phyloP scores from a whole-genome alignment of 2,797 vertebrate species.

The Argyrosomus regius region DNA sequence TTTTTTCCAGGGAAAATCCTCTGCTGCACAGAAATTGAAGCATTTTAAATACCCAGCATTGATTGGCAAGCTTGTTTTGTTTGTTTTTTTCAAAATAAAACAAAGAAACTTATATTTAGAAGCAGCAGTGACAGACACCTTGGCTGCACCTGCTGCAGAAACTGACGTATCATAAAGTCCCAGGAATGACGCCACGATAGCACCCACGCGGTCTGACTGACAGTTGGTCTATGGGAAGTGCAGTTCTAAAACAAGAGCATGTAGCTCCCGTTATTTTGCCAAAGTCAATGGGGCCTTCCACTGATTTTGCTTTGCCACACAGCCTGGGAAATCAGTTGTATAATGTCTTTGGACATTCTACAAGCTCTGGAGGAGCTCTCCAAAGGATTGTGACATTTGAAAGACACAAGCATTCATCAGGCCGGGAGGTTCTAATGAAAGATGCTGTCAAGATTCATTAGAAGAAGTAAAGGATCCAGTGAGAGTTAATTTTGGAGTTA shows the following conservation, averaged over 20 bases:
- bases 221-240: background rate
- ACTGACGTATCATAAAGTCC: background rate
- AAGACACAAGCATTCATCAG: background rate
- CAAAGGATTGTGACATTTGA: background rate
- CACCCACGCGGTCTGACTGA: background rate
- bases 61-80: background rate
- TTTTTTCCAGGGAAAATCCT: background rate
- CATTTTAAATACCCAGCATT: background rate
- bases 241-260: background rate
- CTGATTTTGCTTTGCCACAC: background rate
- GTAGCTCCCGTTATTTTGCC: background rate
- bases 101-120: background rate
- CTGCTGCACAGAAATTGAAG: background rate
- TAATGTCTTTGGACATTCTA: background rate
- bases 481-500: background rate
- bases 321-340: background rate
- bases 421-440: background rate
- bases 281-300: background rate
- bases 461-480: background rate
- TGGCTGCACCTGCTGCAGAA: background rate
- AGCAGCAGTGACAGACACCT: too few species aligned
- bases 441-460: background rate
- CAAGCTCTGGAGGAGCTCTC: background rate
- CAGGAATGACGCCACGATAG: background rate
- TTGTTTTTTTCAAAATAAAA: background rate